phyloP scores from a whole-genome alignment of 2,797 vertebrate species.

The Mareca strepera region DNA sequence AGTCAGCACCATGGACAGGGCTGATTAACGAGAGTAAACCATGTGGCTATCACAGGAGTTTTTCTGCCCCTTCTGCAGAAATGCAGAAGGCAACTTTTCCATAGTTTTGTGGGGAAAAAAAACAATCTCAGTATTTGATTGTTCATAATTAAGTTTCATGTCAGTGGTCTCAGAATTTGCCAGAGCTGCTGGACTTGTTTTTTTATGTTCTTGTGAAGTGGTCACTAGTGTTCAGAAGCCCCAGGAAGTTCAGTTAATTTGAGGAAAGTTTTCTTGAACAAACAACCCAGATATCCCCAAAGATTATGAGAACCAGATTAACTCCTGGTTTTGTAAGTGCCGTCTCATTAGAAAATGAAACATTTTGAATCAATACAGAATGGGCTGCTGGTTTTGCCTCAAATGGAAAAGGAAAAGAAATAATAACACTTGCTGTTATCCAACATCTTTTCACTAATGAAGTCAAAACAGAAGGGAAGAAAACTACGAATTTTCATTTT shows the following conservation, averaged over 20 bases:
- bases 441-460: neutral
- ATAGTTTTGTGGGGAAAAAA: neutral
- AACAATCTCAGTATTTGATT: fast-evolving
- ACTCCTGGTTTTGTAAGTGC: neutral
- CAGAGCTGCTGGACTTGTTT: neutral
- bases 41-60: neutral
- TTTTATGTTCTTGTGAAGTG: neutral
- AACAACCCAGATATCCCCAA: neutral
- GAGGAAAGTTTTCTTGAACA: neutral
- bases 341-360: neutral
- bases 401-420: neutral
- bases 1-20: slow-evolving; percentile 82
- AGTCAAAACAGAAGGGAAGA: neutral
- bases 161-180: neutral
- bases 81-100: neutral
- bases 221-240: fast-evolving
- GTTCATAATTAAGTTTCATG: neutral
- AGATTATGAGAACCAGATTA: neutral
- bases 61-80: neutral
- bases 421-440: neutral
- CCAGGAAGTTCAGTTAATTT: neutral
- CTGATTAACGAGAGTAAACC: fast-evolving
- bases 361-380: neutral
- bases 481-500: neutral
- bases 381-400: neutral